phyloP scores from a whole-genome alignment of 2,113 vertebrate species.

The Austrofundulus limnaeus region DNA sequence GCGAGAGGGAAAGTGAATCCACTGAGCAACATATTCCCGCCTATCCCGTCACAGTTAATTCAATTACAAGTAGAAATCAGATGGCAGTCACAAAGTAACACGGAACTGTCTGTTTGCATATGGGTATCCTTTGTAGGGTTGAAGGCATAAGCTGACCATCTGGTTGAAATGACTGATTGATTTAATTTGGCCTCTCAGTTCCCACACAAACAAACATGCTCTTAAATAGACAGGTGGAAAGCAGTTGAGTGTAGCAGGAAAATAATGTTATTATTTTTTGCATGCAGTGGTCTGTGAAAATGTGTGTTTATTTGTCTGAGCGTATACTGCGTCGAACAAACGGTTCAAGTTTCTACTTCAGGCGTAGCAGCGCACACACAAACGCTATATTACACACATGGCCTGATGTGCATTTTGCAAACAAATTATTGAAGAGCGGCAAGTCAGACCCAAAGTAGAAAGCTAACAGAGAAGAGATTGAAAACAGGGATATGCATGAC shows the following conservation, averaged over 20 bases:
- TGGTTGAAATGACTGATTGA: conserved; percentile 18
- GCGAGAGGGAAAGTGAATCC: conserved; percentile 20
- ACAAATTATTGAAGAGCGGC: conserved; percentile 13
- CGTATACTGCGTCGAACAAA: not conserved
- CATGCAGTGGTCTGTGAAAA: not conserved
- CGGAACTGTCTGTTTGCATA: conserved; percentile 34
- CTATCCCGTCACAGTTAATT: conserved; percentile 58
- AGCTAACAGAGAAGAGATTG: conserved; percentile 14
- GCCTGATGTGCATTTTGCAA: conserved; percentile 10
- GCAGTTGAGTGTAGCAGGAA: not conserved
- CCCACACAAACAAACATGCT: not conserved
- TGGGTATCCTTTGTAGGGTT: conserved; percentile 13
- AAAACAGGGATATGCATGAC: conserved; percentile 41
- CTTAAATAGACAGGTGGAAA: not conserved
- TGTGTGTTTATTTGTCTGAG: not conserved
- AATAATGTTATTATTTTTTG: no score
- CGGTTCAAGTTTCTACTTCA: conserved; percentile 3
- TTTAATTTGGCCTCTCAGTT: conserved; percentile 8
- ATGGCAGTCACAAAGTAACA: conserved; percentile 60
- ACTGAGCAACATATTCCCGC: conserved; percentile 46
- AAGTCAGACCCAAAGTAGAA: conserved; percentile 18
- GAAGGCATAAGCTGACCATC: conserved; percentile 18
- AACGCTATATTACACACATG: not conserved
- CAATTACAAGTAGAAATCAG: conserved; percentile 64
- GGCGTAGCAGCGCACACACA: not conserved